phyloP scores from a whole-genome alignment of 2,797 vertebrate genomes.

The Phalloptychus januarius region DNA sequence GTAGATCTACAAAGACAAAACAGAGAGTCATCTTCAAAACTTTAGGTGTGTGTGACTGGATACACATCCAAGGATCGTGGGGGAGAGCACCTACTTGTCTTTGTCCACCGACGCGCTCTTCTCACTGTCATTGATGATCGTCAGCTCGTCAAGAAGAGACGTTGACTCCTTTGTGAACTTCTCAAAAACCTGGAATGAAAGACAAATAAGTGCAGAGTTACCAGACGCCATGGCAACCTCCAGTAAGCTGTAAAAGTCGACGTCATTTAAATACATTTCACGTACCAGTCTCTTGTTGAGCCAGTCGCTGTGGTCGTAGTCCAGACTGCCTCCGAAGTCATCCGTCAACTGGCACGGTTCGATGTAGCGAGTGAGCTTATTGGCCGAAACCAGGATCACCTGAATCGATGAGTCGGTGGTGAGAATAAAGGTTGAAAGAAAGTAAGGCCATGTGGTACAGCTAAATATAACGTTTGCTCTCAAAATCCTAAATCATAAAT shows the following conservation, averaged over 20 bases:
- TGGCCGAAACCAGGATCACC: conserved; percentile 99
- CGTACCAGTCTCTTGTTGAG: conserved; percentile 95
- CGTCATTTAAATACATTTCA: conserved; percentile 12
- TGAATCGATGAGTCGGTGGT: conserved; percentile 59
- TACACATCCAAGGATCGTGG: neutral
- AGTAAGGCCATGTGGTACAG: neutral
- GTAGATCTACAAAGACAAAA: conserved; percentile 81
- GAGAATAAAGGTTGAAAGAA: neutral
- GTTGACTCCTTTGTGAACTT: conserved; percentile 98
- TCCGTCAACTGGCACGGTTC: conserved; percentile 96
- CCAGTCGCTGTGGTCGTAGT: conserved; percentile 98
- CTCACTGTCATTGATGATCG: conserved; percentile 94
- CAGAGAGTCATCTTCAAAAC: neutral
- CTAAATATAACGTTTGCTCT: neutral
- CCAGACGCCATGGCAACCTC: conserved; percentile 13
- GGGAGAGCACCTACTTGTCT: conserved; percentile 80
- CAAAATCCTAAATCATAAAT: neutral
- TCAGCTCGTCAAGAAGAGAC: conserved; percentile 93
- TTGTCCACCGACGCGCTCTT: conserved; percentile 90
- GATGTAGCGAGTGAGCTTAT: conserved; percentile 96
- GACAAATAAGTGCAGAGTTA: neutral
- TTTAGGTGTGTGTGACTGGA: neutral
- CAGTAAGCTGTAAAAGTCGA: neutral
- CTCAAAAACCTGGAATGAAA: conserved; percentile 89
- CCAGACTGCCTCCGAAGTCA: conserved; percentile 95